Conservation (phyloP, 2,113 vertebrate genomes). For the zebrafish (Danio rerio) region GRCz12tu NC_133181.1:48540501-48541000, state of each 20-base stretch:
- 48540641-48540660: conserved; percentile 56
- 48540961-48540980: not conserved
- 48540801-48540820: conserved; percentile 45
- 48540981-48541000: not conserved
- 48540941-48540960: not conserved
- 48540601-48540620: conserved; percentile 51
- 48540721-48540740: conserved; percentile 53
- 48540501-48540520: conserved; percentile 43
- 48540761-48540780: conserved; percentile 52
- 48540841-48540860: conserved; percentile 36
- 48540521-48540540: conserved; percentile 34
- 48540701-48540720: conserved; percentile 51
- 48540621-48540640: conserved; percentile 45
- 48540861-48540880: conserved; percentile 47
- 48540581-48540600: conserved; percentile 56
- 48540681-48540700: conserved; percentile 61
- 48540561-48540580: conserved; percentile 52
- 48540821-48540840: conserved; percentile 42
- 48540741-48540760: conserved; percentile 31
- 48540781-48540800: conserved; percentile 38
- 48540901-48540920: conserved; percentile 30
- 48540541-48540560: conserved; percentile 48
- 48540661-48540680: conserved; percentile 48
- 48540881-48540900: conserved; percentile 36
- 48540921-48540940: not conserved